These are phyloP conservation scores for Perizoma flavofasciatum DNA, from an alignment of 2,888 invertebrate genomes.

Conservation along the genomic window DNA sequence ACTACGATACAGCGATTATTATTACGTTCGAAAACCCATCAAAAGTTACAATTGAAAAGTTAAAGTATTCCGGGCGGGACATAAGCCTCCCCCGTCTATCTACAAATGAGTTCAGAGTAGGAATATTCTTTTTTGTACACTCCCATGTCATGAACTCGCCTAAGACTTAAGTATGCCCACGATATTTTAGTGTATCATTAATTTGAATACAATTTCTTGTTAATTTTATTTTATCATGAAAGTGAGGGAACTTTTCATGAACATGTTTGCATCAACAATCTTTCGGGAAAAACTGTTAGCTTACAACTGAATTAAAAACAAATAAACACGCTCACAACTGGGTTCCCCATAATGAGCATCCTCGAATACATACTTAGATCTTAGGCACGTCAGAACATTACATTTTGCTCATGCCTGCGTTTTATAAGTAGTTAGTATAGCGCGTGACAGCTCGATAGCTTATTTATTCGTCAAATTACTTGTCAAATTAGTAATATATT, in stretches of 20 bases:
- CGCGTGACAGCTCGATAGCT: too few relatives aligned
- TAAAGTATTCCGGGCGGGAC: slow-evolving; percentile 81
- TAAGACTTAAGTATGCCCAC: slow-evolving; percentile 54
- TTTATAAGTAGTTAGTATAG: too few relatives aligned
- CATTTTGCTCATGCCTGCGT: too few relatives aligned
- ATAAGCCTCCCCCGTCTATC: slow-evolving; percentile 69
- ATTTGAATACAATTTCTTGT: slow-evolving; percentile 41
- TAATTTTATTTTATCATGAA: slow-evolving; percentile 38
- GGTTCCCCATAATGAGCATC: background rate
- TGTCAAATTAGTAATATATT: too few relatives aligned
- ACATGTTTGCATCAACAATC: background rate
- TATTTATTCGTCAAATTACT: too few relatives aligned
- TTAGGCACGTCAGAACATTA: too few relatives aligned
- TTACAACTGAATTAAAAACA: slow-evolving; percentile 5
- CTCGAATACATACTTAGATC: too few relatives aligned
- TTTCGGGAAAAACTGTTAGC: slow-evolving; percentile 1
- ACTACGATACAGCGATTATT: slow-evolving; percentile 78
- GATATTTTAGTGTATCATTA: slow-evolving; percentile 47
- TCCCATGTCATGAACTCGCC: slow-evolving; percentile 52
- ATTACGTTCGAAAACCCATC: slow-evolving; percentile 84
- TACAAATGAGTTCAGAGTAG: slow-evolving; percentile 78
- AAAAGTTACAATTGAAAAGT: slow-evolving; percentile 85
- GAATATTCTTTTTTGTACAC: slow-evolving; percentile 76
- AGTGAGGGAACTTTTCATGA: background rate
- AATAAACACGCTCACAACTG: background rate